Evolutionary conservation across 2,797 vertebrate species (phyloP), one percentile per base, ranked within the genome.

Genomic region (Champsocephalus gunnari): DNA sequence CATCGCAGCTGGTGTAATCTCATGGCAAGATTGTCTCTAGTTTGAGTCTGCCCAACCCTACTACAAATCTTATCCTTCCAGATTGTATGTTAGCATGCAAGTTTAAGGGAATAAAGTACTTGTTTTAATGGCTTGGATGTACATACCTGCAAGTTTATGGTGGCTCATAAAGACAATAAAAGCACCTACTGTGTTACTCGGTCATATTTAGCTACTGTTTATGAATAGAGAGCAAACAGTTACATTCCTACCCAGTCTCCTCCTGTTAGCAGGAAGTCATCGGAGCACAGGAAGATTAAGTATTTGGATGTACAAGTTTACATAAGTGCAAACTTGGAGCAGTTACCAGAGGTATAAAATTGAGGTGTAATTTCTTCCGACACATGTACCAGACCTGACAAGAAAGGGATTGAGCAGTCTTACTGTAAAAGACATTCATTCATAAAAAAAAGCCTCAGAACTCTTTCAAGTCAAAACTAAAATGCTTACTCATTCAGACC

Each of bases 121-220:
- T 38, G 8, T 38, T 38, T 38, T 38, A 38, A 38, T 43, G 1
- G 2, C n/a, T 57, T 32, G 3, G 21, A 54, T 34, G 4, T 58
- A 17, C 43, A 14, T 5, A 67, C 13, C 12, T 50, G 11, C 3
- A 60, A 34, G 12, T 13, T 28, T 50, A 45, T 16, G 58, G 61
- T 2, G 32, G 43, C 67, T 24, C n/a, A 38, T 32, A 14, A 19
- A 45, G 6, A 58, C 12, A 65, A 72, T 49, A 55, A 72, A 53
- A 11, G 28, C 28, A 38, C 34, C 8, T 28, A 28, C 28, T 28
- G 28, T 5, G 34, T 7, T 38, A 38, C 34, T 38, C 34, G 8
- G 34, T 38, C 34, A 38, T 38, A 38, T 38, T 38, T 1, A 56
- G 43, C 10, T 4, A 32, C 45, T n/a, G 60, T 51, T 14, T 53